phyloP scores from a whole-genome alignment of 2,113 vertebrate genomes.

The Lasiurus borealis region DNA sequence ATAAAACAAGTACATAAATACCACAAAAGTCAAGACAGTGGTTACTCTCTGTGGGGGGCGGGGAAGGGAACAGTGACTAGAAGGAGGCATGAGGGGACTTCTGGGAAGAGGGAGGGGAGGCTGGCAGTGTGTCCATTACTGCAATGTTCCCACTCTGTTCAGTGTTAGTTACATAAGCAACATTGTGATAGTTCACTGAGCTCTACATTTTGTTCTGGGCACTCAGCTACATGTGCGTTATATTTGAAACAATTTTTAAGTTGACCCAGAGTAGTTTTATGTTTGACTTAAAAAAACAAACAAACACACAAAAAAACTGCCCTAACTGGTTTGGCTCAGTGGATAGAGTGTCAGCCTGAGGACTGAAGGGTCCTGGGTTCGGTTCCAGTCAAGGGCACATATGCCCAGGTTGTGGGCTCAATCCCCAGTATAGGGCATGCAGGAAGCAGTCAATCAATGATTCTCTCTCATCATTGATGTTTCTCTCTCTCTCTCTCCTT shows the following conservation, averaged over 20 bases:
- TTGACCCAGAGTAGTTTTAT: conserved; percentile 26
- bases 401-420: too few relatives aligned
- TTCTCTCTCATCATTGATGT: too few relatives aligned
- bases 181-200: neutral
- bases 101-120: too few relatives aligned
- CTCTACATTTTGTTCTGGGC: neutral
- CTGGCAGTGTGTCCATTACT: neutral
- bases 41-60: neutral
- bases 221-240: neutral
- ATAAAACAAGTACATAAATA: conserved; percentile 9
- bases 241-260: conserved; percentile 33
- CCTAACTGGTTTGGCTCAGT: too few relatives aligned
- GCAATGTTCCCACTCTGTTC: neutral
- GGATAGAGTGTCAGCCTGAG: too few relatives aligned
- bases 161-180: neutral
- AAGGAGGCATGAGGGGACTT: neutral
- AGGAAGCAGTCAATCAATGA: too few relatives aligned
- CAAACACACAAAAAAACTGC: too few relatives aligned
- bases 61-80: neutral
- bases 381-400: too few relatives aligned
- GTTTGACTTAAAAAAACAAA: neutral
- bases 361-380: too few relatives aligned
- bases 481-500: too few relatives aligned
- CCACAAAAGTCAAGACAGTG: neutral
- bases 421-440: too few relatives aligned